Evolutionary conservation across 2,797 vertebrate genomes (phyloP).

Genomic region (Steatocranus sp.): DNA sequence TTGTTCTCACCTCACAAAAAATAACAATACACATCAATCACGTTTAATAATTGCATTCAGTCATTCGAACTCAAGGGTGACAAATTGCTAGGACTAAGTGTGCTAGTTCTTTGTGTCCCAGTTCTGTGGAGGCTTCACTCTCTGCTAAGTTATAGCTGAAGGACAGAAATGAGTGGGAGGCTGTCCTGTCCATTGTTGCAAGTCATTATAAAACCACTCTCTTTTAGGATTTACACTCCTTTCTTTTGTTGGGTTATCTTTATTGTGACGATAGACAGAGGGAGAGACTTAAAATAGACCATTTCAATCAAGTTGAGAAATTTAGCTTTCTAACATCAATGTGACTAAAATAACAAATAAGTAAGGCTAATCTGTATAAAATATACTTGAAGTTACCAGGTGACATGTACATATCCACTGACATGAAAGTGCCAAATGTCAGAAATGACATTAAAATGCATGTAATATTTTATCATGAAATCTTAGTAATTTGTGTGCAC

Average conservation of each 20-base stretch:
- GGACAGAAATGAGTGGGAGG: background rate
- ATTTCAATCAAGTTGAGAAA: background rate
- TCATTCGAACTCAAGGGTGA: background rate
- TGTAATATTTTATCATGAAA: background rate
- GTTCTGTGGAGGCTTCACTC: background rate
- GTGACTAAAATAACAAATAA: background rate
- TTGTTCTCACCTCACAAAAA: background rate
- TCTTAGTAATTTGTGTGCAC: background rate
- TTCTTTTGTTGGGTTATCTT: background rate
- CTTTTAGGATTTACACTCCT: background rate
- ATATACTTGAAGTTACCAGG: background rate
- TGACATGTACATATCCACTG: background rate
- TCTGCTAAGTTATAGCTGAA: conserved; percentile 3
- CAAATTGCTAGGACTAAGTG: background rate
- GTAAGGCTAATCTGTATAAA: background rate
- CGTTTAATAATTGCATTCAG: background rate
- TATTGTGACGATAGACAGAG: background rate
- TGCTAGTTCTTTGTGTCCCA: background rate
- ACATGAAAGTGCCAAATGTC: background rate
- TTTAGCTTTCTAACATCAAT: background rate
- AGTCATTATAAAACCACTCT: background rate
- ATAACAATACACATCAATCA: background rate
- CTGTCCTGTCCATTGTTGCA: background rate
- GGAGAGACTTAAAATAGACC: background rate
- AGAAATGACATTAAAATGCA: background rate